Conservation (phyloP, 37 sponge, comb jelly and placozoan genomes). For the Eunapius fragilis region DNA sequence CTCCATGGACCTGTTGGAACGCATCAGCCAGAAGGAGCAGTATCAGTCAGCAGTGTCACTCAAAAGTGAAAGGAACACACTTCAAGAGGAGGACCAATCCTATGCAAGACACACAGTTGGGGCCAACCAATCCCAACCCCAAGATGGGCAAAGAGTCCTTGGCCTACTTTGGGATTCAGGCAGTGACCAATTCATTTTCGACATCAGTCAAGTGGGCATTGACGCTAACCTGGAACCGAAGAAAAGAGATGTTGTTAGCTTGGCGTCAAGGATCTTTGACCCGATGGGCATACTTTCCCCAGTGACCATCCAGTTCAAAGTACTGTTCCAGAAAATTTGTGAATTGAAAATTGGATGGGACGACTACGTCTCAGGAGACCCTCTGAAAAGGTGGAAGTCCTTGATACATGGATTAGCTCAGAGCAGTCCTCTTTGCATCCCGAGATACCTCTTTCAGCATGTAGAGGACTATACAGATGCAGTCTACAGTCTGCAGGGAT, state of each 20-base stretch:
- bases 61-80: no score
- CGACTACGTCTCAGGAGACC: not conserved
- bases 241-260: constrained; percentile 13
- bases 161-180: not conserved
- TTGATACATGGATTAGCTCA: not conserved
- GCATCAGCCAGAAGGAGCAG: no score
- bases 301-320: not conserved
- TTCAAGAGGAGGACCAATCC: no score
- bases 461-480: not conserved
- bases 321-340: no score
- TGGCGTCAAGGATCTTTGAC: not conserved
- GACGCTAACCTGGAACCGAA: not conserved
- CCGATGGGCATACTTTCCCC: constrained; percentile 7
- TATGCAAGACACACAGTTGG: not conserved
- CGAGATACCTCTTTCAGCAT: not conserved
- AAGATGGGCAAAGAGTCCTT: not conserved
- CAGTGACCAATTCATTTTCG: not conserved
- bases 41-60: no score
- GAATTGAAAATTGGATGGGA: no score
- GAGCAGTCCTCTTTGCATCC: not conserved
- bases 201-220: not conserved
- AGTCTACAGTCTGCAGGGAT: constrained; percentile 4
- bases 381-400: not conserved
- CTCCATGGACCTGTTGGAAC: no score
- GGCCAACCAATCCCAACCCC: not conserved